phyloP scores from a whole-genome alignment of 2,113 vertebrate genomes.

The Neogobius melanostomus region DNA sequence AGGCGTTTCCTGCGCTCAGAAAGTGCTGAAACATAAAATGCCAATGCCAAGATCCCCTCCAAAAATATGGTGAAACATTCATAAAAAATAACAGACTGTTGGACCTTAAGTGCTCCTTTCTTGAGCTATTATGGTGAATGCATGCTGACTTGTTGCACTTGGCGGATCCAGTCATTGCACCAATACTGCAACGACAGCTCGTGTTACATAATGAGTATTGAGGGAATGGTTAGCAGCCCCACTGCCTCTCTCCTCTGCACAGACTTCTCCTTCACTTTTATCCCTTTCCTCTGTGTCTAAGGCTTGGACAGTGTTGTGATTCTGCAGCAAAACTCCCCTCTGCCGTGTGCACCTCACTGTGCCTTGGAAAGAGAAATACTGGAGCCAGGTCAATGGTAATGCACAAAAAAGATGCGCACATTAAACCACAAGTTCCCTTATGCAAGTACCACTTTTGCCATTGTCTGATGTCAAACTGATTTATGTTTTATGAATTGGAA shows the following conservation, averaged over 20 bases:
- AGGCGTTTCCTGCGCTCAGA: no score
- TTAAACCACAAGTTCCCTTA: neutral
- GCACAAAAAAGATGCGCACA: neutral
- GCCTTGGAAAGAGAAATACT: slow-evolving; percentile 28
- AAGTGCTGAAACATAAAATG: no score
- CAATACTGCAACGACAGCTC: slow-evolving; percentile 51
- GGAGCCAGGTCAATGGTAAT: neutral
- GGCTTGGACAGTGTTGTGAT: slow-evolving; percentile 57
- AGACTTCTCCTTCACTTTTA: neutral
- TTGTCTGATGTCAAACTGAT: no score
- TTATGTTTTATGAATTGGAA: no score
- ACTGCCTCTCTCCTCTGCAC: neutral
- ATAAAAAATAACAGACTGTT: no score
- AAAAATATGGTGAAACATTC: no score
- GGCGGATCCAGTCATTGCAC: slow-evolving; percentile 24
- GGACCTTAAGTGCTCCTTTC: neutral
- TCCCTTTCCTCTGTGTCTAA: neutral
- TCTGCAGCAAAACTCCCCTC: slow-evolving; percentile 61
- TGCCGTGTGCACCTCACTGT: slow-evolving; percentile 53
- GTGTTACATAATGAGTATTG: slow-evolving; percentile 48
- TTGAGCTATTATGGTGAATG: neutral
- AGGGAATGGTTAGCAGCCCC: slow-evolving; percentile 24
- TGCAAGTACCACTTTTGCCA: no score
- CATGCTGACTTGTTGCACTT: slow-evolving; percentile 4
- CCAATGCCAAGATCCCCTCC: no score